A percentile compares a stretch with the other conserved stretches of the same genome.
phyloP scores from a whole-genome alignment of 2,797 vertebrate species.

The Heteromormyrus szaboi region DNA sequence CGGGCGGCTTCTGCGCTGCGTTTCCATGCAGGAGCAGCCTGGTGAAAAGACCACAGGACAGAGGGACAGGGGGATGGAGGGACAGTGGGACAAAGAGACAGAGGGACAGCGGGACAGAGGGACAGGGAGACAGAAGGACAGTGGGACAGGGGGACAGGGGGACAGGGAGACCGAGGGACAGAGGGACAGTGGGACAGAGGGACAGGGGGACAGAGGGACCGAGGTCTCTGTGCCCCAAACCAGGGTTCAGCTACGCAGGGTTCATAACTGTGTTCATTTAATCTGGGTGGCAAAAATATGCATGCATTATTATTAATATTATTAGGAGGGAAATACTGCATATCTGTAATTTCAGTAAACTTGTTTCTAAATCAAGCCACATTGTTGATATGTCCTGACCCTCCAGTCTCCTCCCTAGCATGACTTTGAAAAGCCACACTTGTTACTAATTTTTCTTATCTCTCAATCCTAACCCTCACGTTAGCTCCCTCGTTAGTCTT shows the following conservation, averaged over 20 bases:
- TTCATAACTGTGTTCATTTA: not conserved
- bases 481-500: not conserved
- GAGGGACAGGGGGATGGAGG: not conserved
- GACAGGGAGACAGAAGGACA: not conserved
- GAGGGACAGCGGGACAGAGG: not conserved
- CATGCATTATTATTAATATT: not conserved
- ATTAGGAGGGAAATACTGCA: not conserved
- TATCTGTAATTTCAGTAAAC: not conserved
- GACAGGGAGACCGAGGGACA: not conserved
- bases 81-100: too few relatives aligned
- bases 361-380: not conserved
- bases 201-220: not conserved
- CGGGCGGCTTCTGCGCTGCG: not conserved
- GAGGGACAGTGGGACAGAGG: not conserved
- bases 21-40: not conserved
- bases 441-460: not conserved
- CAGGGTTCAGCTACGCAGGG: not conserved
- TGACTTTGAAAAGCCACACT: not conserved
- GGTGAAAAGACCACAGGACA: not conserved
- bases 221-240: not conserved
- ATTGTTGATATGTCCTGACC: not conserved
- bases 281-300: not conserved
- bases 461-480: not conserved
- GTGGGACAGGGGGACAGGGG: not conserved
- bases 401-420: not conserved